A percentile compares a stretch with the other conserved stretches of the same genome.
phyloP scores from a whole-genome alignment of 2,113 vertebrate genomes.

The Leptocoma aspasia region DNA sequence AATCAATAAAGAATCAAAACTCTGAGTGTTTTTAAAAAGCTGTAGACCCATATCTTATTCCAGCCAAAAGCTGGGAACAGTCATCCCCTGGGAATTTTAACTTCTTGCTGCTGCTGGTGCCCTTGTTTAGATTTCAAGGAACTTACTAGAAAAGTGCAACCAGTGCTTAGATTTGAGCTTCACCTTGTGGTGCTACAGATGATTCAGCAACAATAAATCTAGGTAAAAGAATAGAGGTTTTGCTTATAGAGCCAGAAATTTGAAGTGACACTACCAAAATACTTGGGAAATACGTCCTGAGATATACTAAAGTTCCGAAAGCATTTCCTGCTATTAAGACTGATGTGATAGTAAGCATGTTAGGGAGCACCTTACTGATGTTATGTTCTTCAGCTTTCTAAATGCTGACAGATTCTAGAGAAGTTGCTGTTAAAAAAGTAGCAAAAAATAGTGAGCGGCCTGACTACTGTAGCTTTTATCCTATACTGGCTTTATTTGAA shows the following conservation, averaged over 20 bases:
- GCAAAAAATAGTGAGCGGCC: background rate
- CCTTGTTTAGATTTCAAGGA: background rate
- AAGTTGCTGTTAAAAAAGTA: background rate
- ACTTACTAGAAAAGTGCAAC: background rate
- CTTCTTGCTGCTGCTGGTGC: background rate
- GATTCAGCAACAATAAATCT: background rate
- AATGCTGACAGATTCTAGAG: background rate
- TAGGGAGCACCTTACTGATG: background rate
- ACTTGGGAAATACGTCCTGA: background rate
- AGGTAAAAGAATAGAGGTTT: background rate
- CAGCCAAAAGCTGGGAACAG: background rate
- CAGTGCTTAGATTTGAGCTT: background rate
- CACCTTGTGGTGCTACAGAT: background rate
- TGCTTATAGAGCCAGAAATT: background rate
- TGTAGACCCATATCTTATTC: background rate
- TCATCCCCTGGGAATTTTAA: background rate
- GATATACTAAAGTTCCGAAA: background rate
- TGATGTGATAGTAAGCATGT: background rate
- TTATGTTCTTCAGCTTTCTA: background rate
- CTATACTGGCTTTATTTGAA: background rate
- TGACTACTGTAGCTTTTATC: background rate
- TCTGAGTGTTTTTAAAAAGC: background rate
- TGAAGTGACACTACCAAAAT: background rate
- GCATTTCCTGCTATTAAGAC: background rate
- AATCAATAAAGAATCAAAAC: background rate